phyloP scores from a whole-genome alignment of 2,888 invertebrate genomes.

The Fabriciana adippe region DNA sequence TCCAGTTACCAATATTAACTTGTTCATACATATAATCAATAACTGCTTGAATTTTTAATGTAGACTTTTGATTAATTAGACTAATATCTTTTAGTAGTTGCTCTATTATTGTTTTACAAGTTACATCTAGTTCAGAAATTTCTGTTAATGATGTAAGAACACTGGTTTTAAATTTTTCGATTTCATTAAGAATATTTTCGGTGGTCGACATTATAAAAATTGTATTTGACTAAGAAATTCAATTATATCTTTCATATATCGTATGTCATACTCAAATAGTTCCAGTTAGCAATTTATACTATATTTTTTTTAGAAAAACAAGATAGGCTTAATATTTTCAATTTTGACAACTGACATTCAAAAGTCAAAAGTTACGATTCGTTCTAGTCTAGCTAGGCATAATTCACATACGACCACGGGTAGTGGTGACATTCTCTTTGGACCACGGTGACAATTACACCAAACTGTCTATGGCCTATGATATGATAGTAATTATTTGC shows the following conservation, averaged over 20 bases:
- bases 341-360: slow-evolving; percentile 1
- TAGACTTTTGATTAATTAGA: slow-evolving; percentile 47
- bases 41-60: slow-evolving; percentile 66
- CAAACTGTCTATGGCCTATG: no score
- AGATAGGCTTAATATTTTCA: not conserved
- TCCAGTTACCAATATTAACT: slow-evolving; percentile 95
- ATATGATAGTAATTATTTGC: no score
- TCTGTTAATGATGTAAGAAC: slow-evolving; percentile 56
- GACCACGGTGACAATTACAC: no score
- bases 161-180: slow-evolving; percentile 52
- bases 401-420: no score
- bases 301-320: not conserved
- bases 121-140: slow-evolving; percentile 60
- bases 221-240: not conserved
- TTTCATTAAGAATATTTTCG: slow-evolving; percentile 51
- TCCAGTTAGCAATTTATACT: not conserved
- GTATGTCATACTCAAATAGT: not conserved
- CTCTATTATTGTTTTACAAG: slow-evolving; percentile 59
- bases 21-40: slow-evolving; percentile 82
- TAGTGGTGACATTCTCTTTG: no score
- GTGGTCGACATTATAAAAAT: slow-evolving; percentile 28
- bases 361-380: slow-evolving; percentile 18
- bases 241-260: not conserved
- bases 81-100: slow-evolving; percentile 52
- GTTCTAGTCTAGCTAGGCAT: slow-evolving; percentile 2